These are phyloP conservation scores for Battus philenor DNA, from an alignment of 1,140 invertebrate species.

Conservation along the genomic window DNA sequence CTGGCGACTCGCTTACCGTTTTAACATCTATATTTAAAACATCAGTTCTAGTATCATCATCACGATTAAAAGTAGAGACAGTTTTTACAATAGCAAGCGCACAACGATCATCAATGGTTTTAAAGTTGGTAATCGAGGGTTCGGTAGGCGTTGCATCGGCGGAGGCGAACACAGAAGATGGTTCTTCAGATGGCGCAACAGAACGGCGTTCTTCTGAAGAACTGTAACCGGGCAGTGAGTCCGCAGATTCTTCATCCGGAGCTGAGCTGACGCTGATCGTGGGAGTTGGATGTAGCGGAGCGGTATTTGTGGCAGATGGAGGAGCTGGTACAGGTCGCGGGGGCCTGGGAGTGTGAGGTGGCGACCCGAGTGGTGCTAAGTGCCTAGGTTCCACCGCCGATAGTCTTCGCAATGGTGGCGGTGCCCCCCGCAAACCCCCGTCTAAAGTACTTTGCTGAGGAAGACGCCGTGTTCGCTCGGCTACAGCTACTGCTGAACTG, in stretches of 20 bases:
- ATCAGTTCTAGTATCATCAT: slow-evolving; percentile 13
- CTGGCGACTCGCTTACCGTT: slow-evolving; percentile 18
- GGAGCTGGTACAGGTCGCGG: slow-evolving; percentile 33
- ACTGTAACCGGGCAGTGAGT: slow-evolving; percentile 38
- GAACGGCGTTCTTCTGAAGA: slow-evolving; percentile 49
- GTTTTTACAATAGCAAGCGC: slow-evolving; percentile 14
- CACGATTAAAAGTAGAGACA: slow-evolving; percentile 10
- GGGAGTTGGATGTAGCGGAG: slow-evolving; percentile 73
- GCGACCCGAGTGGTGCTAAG: slow-evolving; percentile 59
- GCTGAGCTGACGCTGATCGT: slow-evolving; percentile 84
- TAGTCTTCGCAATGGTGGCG: slow-evolving; percentile 63
- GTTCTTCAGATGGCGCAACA: slow-evolving; percentile 49
- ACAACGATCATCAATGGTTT: slow-evolving; percentile 17
- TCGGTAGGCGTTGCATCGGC: slow-evolving; percentile 54
- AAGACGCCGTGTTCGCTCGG: slow-evolving; percentile 76
- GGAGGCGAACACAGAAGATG: slow-evolving; percentile 56
- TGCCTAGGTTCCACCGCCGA: slow-evolving; percentile 70
- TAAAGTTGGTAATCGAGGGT: slow-evolving; percentile 22
- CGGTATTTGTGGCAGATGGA: slow-evolving; percentile 12
- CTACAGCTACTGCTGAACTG: slow-evolving; percentile 79
- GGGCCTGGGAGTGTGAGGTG: slow-evolving; percentile 50
- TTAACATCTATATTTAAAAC: slow-evolving; percentile 14
- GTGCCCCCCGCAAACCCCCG: slow-evolving; percentile 68
- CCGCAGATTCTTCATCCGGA: slow-evolving; percentile 77
- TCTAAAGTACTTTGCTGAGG: slow-evolving; percentile 80